A percentile compares a stretch with the other conserved stretches of the same genome.
phyloP scores from a whole-genome alignment of 2,888 invertebrate species.

The Pandemis corylana region DNA sequence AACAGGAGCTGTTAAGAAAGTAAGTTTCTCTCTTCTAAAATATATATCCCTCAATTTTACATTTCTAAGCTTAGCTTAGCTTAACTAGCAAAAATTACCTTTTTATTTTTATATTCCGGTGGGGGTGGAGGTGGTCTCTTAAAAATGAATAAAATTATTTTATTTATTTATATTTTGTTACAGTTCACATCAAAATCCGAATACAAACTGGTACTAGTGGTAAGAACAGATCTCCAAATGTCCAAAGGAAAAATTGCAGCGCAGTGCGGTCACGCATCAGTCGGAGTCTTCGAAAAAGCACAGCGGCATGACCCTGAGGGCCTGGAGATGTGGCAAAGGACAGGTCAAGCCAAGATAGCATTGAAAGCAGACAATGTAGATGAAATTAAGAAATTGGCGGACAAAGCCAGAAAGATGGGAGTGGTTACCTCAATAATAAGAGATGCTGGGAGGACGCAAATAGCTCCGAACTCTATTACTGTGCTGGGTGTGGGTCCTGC shows the following conservation, averaged over 20 bases:
- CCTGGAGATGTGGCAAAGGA: slow-evolving; percentile 84
- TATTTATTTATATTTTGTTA: slow-evolving; percentile 49
- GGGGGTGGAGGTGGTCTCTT: no score
- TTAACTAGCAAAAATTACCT: no score
- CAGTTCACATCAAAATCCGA: slow-evolving; percentile 81
- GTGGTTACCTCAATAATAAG: slow-evolving; percentile 90
- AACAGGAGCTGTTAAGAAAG: slow-evolving; percentile 57
- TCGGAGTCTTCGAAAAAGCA: slow-evolving; percentile 92
- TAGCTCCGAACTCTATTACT: slow-evolving; percentile 94
- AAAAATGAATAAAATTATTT: neutral
- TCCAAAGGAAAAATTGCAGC: slow-evolving; percentile 97
- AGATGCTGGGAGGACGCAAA: slow-evolving; percentile 98
- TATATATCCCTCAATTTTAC: neutral
- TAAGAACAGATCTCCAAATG: slow-evolving; percentile 96
- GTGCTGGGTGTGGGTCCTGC: slow-evolving; percentile 98
- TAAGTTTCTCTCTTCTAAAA: slow-evolving; percentile 44
- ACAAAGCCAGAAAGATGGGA: slow-evolving; percentile 88
- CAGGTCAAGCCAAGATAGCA: slow-evolving; percentile 95
- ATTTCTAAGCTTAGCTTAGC: neutral
- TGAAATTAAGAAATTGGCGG: slow-evolving; percentile 88
- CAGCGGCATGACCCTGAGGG: slow-evolving; percentile 85
- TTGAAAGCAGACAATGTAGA: slow-evolving; percentile 92
- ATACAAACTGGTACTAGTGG: slow-evolving; percentile 93
- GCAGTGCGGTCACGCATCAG: slow-evolving; percentile 97
- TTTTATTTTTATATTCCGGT: no score